These are phyloP conservation scores for Oscarella lobularis DNA, from an alignment of 37 sponge, comb jelly and placozoan genomes.

Conservation along the genomic window DNA sequence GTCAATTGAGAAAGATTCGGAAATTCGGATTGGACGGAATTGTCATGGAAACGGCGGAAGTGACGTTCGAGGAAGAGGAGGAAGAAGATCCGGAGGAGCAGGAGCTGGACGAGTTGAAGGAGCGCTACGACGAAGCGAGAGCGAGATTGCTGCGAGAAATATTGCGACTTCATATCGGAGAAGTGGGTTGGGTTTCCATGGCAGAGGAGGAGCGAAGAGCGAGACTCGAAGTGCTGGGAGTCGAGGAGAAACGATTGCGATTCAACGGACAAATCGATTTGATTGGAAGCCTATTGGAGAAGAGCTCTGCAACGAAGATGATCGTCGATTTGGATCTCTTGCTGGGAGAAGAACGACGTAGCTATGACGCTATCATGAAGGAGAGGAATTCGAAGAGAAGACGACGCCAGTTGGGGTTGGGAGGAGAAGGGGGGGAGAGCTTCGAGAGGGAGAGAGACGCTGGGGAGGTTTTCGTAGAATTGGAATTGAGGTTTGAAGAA, in stretches of 20 bases:
- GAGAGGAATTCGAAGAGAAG: background rate
- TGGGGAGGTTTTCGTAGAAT: background rate
- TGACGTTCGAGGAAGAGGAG: background rate
- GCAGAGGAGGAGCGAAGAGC: background rate
- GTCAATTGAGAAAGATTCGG: background rate
- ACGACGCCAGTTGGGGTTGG: background rate
- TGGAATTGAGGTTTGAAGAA: background rate
- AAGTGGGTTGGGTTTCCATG: background rate
- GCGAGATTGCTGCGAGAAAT: background rate
- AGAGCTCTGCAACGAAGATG: background rate
- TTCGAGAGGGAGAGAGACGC: background rate
- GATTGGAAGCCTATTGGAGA: background rate
- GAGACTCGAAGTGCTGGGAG: background rate
- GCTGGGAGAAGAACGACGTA: background rate
- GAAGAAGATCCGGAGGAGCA: background rate
- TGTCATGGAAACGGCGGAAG: background rate
- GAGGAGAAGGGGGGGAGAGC: background rate
- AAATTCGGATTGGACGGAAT: background rate
- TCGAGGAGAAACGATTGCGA: background rate
- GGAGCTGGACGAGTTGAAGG: background rate
- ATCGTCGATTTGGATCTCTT: background rate
- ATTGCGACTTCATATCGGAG: background rate
- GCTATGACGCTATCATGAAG: background rate
- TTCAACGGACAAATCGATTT: background rate
- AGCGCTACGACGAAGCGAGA: background rate